Conservation (phyloP, 2,797 vertebrate species). For the Pithecia hirsuta region DNA sequence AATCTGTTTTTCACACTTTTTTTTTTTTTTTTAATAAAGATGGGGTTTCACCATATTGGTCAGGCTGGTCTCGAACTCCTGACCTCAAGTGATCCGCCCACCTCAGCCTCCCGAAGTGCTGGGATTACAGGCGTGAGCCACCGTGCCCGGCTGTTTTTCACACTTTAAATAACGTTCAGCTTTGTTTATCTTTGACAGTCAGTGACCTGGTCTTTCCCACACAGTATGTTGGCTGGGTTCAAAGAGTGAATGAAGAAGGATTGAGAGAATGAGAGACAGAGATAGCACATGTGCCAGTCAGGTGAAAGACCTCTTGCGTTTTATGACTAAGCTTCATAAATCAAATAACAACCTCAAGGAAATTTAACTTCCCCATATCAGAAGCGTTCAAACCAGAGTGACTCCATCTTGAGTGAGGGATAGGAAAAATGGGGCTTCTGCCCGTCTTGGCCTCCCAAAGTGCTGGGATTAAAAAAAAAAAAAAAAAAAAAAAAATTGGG, state of each 20-base stretch:
- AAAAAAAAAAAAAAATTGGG: too few relatives aligned
- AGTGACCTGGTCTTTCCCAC: not conserved
- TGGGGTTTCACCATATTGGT: too few relatives aligned
- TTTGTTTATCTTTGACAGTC: not conserved
- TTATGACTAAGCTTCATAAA: not conserved
- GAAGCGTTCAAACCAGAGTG: too few relatives aligned
- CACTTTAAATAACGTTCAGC: not conserved
- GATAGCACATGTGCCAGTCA: not conserved
- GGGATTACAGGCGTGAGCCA: too few relatives aligned
- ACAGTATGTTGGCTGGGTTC: not conserved
- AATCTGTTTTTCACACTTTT: not conserved
- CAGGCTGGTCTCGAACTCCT: too few relatives aligned
- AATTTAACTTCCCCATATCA: not conserved
- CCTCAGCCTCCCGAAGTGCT: too few relatives aligned
- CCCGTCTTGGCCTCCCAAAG: too few relatives aligned
- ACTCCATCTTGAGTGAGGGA: too few relatives aligned
- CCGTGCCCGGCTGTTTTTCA: not conserved
- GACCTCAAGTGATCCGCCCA: too few relatives aligned
- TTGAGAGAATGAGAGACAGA: not conserved
- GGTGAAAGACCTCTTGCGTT: not conserved
- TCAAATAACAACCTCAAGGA: not conserved
- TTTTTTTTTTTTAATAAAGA: too few relatives aligned
- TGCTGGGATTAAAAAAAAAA: too few relatives aligned
- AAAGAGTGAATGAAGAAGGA: not conserved
- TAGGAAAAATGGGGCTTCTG: too few relatives aligned